A percentile compares a stretch with the other conserved stretches of the same genome.
Evolutionary conservation across 1,140 invertebrate genomes (phyloP).

Genomic region (Bombyx mori): DNA sequence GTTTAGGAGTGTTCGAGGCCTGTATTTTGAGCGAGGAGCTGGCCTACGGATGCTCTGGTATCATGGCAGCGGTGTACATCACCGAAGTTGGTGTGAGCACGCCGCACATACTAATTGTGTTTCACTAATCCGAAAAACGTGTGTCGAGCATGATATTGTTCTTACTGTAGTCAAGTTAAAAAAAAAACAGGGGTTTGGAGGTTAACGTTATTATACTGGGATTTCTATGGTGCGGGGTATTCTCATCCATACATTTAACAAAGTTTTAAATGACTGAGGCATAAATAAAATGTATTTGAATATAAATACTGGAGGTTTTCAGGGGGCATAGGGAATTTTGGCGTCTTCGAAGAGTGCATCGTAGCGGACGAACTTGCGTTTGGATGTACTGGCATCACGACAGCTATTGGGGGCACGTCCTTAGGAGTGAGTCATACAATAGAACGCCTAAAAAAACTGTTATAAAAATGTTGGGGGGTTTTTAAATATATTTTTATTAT

Average conservation of each 20-base stretch:
- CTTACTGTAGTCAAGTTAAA: background rate
- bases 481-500: no score
- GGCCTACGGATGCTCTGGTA: slow-evolving; percentile 49
- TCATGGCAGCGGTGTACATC: slow-evolving; percentile 51
- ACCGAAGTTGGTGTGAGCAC: slow-evolving; percentile 53
- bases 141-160: background rate
- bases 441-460: no score
- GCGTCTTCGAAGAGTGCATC: slow-evolving; percentile 34
- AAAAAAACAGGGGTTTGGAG: background rate
- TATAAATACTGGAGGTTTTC: slow-evolving; percentile 13
- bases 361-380: slow-evolving; percentile 27
- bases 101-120: background rate
- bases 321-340: slow-evolving; percentile 27
- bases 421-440: slow-evolving; percentile 29
- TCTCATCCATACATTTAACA: no score
- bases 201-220: no score
- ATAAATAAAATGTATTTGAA: no score
- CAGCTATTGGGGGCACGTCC: slow-evolving; percentile 24
- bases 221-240: background rate
- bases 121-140: no score
- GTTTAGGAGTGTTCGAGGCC: slow-evolving; percentile 47
- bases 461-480: no score
- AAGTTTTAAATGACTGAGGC: background rate
- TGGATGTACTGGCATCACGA: slow-evolving; percentile 28
- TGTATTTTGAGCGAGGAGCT: slow-evolving; percentile 39